phyloP scores from a whole-genome alignment of 1,140 invertebrate species.

The Paralvinella palmiformis region DNA sequence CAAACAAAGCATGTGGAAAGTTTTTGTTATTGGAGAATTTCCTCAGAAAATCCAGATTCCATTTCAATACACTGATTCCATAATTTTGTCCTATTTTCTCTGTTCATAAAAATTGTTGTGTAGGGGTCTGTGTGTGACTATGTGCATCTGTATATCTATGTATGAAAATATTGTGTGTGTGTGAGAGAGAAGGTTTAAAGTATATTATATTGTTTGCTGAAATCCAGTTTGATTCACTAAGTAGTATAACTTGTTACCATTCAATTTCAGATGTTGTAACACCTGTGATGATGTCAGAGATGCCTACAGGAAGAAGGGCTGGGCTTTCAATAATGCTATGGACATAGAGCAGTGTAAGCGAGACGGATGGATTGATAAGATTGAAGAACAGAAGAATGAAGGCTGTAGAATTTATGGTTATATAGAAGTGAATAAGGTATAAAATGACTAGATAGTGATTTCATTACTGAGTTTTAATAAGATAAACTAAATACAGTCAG shows the following conservation, averaged over 20 bases:
- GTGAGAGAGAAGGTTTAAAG: no score
- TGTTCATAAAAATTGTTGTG: no score
- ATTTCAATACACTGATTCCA: no score
- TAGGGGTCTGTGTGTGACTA: no score
- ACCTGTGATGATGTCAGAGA: conserved; percentile 92
- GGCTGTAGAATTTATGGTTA: conserved; percentile 83
- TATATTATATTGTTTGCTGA: not conserved
- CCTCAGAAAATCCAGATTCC: no score
- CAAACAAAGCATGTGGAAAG: no score
- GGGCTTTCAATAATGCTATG: conserved; percentile 72
- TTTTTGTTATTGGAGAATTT: no score
- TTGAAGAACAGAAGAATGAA: conserved; percentile 56
- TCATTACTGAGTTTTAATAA: not conserved
- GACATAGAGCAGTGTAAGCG: conserved; percentile 86
- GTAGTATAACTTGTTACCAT: not conserved
- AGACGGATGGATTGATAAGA: conserved; percentile 65
- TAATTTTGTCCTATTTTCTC: no score
- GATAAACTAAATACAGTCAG: not conserved
- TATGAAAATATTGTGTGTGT: no score
- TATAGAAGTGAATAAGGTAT: conserved; percentile 88
- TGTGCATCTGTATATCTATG: no score
- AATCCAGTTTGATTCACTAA: not conserved
- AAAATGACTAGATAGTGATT: not conserved
- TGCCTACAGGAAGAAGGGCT: conserved; percentile 81
- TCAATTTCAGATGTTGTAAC: conserved; percentile 74